These are phyloP conservation scores for Barbus barbus DNA, from an alignment of 2,113 vertebrate genomes.

Conservation along the genomic window DNA sequence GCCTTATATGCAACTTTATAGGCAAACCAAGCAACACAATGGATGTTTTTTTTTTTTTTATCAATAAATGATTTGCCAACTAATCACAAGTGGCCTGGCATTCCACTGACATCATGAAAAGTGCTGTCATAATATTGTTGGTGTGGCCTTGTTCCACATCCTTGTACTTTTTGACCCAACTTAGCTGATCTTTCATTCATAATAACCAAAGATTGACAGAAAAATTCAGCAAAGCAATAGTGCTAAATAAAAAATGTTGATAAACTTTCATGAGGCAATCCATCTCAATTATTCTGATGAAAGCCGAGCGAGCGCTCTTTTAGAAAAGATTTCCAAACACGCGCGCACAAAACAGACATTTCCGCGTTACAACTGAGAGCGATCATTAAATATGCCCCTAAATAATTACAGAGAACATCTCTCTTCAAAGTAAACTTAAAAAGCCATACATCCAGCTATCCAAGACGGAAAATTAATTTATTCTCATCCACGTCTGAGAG, in stretches of 20 bases:
- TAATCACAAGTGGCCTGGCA: not conserved
- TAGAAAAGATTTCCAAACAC: conserved; percentile 39
- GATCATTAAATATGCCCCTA: conserved; percentile 22
- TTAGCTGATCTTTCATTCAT: conserved; percentile 7
- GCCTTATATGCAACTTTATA: not conserved
- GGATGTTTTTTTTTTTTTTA: not conserved
- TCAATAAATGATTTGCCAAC: not conserved
- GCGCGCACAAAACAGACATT: conserved; percentile 38
- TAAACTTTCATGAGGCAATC: conserved; percentile 39
- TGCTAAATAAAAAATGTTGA: conserved; percentile 44
- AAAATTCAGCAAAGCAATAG: conserved; percentile 5
- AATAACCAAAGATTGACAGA: not conserved
- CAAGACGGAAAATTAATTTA: conserved; percentile 39
- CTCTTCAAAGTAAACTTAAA: conserved; percentile 42
- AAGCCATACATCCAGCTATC: conserved; percentile 36
- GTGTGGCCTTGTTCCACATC: not conserved
- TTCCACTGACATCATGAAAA: not conserved
- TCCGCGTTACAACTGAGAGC: too few species aligned
- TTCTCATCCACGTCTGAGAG: conserved; percentile 34
- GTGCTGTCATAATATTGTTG: conserved; percentile 13
- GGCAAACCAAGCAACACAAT: not conserved
- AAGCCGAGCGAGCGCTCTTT: conserved; percentile 19
- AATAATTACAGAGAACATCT: conserved; percentile 48
- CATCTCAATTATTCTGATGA: conserved; percentile 48
- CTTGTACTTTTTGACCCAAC: not conserved